Conservation (phyloP, 2,797 vertebrate species). For the Siniperca undulata region DNA sequence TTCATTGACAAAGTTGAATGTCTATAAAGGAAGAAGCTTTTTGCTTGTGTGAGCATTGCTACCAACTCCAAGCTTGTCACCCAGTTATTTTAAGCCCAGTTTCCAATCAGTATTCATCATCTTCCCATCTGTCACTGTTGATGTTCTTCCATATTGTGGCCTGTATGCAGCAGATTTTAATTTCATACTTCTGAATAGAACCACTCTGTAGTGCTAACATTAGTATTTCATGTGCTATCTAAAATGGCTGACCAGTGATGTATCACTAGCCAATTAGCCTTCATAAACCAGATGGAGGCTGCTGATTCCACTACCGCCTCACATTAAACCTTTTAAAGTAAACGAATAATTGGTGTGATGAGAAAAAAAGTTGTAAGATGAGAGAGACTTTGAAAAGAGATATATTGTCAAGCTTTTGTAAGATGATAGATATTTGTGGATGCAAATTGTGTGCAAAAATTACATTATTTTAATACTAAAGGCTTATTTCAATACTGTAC, state of each 20-base stretch:
- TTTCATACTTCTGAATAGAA: constrained; percentile 52
- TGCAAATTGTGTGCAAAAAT: neutral
- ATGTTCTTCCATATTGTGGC: constrained; percentile 62
- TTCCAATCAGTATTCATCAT: constrained; percentile 68
- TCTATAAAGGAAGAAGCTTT: neutral
- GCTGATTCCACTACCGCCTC: constrained; percentile 25
- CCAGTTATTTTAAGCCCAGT: constrained; percentile 39
- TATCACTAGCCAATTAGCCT: constrained; percentile 62
- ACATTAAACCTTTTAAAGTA: constrained; percentile 1
- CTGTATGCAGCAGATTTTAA: constrained; percentile 66
- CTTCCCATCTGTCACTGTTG: constrained; percentile 71
- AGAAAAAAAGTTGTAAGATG: neutral
- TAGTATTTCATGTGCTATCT: constrained; percentile 38
- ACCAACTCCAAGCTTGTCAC: constrained; percentile 29
- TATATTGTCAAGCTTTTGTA: neutral
- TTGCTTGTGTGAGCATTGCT: constrained; percentile 26
- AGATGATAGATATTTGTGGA: neutral
- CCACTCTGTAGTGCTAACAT: constrained; percentile 37
- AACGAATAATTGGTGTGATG: constrained; percentile 22
- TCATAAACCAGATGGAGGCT: constrained; percentile 67
- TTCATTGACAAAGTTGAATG: constrained; percentile 13
- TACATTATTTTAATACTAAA: neutral
- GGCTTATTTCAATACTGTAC: neutral
- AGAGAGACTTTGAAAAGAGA: constrained; percentile 10
- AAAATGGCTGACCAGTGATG: constrained; percentile 60